phyloP scores from a whole-genome alignment of 2,113 vertebrate genomes.

The Tautogolabrus adspersus region DNA sequence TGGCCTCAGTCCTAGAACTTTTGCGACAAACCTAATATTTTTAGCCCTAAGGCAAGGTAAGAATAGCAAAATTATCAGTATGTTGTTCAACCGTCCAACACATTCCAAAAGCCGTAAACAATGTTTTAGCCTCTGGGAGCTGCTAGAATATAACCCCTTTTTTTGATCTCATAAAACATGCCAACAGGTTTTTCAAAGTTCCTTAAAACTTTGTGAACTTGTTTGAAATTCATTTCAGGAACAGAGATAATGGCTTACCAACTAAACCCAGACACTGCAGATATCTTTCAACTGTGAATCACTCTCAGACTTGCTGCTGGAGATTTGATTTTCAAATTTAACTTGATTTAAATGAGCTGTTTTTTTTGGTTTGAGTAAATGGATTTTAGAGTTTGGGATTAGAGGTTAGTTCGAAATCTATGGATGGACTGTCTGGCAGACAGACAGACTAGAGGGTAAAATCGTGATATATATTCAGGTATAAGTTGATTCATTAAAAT shows the following conservation, averaged over 20 bases:
- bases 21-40: not conserved
- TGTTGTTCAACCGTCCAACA: constrained; percentile 24
- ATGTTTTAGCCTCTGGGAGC: constrained; percentile 7
- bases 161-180: constrained; percentile 23
- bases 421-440: not conserved
- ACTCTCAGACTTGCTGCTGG: not conserved
- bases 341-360: not conserved
- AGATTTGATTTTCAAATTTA: not conserved
- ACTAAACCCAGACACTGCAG: not conserved
- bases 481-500: not conserved
- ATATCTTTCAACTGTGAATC: not conserved
- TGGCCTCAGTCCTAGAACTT: not conserved
- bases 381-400: not conserved
- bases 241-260: not conserved
- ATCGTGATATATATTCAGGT: not conserved
- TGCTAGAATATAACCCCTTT: constrained; percentile 1
- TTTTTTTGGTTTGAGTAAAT: not conserved
- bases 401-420: not conserved
- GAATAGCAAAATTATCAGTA: constrained; percentile 5
- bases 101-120: constrained; percentile 8
- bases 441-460: not conserved
- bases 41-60: constrained; percentile 4
- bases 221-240: not conserved
- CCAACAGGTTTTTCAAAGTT: constrained; percentile 9
- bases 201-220: not conserved